These are phyloP conservation scores for Alouatta palliata DNA, from an alignment of 2,113 vertebrate genomes.

Conservation along the genomic window DNA sequence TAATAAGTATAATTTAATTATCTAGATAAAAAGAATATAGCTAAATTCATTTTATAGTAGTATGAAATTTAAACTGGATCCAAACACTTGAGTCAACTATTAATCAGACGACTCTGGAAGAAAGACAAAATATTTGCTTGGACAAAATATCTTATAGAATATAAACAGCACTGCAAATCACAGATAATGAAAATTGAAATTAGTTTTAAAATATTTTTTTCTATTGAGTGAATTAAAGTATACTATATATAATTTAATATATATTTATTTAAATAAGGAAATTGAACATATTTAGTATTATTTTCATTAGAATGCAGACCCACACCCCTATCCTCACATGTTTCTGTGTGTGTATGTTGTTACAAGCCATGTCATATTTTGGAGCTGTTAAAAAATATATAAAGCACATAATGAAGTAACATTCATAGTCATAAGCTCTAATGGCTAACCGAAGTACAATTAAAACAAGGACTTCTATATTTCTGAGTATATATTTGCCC, in stretches of 20 bases:
- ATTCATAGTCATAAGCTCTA: not conserved
- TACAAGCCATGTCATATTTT: not conserved
- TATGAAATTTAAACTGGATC: slow-evolving; percentile 50
- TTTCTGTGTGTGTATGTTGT: not conserved
- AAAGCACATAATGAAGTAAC: not conserved
- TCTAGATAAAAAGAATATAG: slow-evolving; percentile 36
- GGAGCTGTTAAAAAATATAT: not conserved
- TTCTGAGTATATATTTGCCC: no score
- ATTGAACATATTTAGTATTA: not conserved
- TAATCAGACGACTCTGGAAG: slow-evolving; percentile 31
- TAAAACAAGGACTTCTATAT: not conserved
- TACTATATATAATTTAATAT: not conserved
- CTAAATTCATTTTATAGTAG: slow-evolving; percentile 45
- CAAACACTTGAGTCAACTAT: slow-evolving; percentile 49
- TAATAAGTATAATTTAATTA: slow-evolving; percentile 65
- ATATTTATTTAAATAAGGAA: not conserved
- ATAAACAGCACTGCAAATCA: not conserved
- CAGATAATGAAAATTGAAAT: not conserved
- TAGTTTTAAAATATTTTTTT: slow-evolving; percentile 28
- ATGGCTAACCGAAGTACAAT: not conserved
- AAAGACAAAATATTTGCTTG: slow-evolving; percentile 24
- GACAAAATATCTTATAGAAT: not conserved
- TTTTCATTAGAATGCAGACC: not conserved
- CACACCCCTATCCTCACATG: not conserved
- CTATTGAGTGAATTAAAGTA: not conserved